Evolutionary conservation across 2,113 vertebrate species (phyloP).

Genomic region (Symphodus melops): DNA sequence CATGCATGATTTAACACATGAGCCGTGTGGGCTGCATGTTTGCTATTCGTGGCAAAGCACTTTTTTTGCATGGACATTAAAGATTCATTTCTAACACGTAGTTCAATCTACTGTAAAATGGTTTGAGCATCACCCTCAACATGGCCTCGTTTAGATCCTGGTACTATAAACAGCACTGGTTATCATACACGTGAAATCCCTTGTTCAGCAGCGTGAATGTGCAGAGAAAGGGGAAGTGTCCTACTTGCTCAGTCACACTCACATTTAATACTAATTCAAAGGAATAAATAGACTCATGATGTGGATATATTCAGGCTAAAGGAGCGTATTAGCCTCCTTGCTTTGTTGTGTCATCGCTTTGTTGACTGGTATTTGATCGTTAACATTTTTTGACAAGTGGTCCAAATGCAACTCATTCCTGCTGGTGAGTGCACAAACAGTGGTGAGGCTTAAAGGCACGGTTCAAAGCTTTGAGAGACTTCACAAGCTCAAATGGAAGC

Average conservation of each 20-base stretch:
- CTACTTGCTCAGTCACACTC: constrained; percentile 39
- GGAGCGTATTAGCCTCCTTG: not conserved
- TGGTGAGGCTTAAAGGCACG: constrained; percentile 23
- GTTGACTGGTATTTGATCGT: constrained; percentile 44
- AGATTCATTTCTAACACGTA: constrained; percentile 26
- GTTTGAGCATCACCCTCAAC: constrained; percentile 14
- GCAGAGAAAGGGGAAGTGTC: constrained; percentile 3
- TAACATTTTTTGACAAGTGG: constrained; percentile 47
- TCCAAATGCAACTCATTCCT: constrained; percentile 48
- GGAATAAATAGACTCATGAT: not conserved
- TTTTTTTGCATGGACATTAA: constrained; percentile 43
- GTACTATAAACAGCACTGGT: constrained; percentile 8
- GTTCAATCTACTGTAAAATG: not conserved
- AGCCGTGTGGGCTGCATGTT: not conserved
- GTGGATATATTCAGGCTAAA: constrained; percentile 1
- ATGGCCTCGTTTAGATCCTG: not conserved
- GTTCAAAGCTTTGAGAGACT: constrained; percentile 55
- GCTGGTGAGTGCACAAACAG: constrained; percentile 43
- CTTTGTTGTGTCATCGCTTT: constrained; percentile 36
- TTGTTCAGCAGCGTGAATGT: not conserved
- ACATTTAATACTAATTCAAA: constrained; percentile 20
- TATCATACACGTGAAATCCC: constrained; percentile 6
- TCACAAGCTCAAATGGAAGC: constrained; percentile 50
- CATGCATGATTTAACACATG: constrained; percentile 56
- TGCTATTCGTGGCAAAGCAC: constrained; percentile 24